These are phyloP conservation scores for Dromas ardeola DNA, from an alignment of 2,113 vertebrate species.

Conservation along the genomic window DNA sequence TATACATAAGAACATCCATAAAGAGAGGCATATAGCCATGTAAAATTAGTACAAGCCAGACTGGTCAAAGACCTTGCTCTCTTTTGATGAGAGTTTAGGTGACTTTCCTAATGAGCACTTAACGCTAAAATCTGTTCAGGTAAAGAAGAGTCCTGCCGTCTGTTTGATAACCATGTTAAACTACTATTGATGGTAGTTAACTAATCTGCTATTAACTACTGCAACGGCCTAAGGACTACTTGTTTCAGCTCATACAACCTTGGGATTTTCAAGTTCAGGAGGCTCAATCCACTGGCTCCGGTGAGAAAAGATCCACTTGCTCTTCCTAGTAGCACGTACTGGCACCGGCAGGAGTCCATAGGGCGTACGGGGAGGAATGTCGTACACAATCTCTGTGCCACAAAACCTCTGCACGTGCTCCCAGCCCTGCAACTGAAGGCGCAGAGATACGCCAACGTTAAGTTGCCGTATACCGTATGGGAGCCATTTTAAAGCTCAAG, in stretches of 20 bases:
- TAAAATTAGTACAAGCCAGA: neutral
- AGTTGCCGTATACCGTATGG: neutral
- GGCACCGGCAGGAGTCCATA: neutral
- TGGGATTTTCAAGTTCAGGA: neutral
- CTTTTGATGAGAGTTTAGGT: neutral
- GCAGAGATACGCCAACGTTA: no score
- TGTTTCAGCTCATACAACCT: neutral
- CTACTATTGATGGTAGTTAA: neutral
- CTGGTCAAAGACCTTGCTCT: neutral
- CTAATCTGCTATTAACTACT: neutral
- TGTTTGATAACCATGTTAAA: neutral
- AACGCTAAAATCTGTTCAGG: neutral
- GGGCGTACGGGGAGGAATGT: neutral
- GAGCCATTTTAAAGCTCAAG: neutral
- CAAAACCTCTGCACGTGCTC: fast-evolving
- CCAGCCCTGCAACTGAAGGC: neutral
- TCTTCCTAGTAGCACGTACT: neutral
- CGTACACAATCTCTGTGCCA: neutral
- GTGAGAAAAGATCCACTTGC: neutral
- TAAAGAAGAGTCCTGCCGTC: neutral
- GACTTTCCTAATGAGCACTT: neutral
- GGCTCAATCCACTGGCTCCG: neutral
- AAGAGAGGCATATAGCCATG: neutral
- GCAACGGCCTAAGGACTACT: neutral
- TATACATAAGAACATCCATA: neutral